A percentile compares a stretch with the other conserved stretches of the same genome.
Evolutionary conservation across 1,140 invertebrate genomes (phyloP).

Genomic region (Drosophila pandora): DNA sequence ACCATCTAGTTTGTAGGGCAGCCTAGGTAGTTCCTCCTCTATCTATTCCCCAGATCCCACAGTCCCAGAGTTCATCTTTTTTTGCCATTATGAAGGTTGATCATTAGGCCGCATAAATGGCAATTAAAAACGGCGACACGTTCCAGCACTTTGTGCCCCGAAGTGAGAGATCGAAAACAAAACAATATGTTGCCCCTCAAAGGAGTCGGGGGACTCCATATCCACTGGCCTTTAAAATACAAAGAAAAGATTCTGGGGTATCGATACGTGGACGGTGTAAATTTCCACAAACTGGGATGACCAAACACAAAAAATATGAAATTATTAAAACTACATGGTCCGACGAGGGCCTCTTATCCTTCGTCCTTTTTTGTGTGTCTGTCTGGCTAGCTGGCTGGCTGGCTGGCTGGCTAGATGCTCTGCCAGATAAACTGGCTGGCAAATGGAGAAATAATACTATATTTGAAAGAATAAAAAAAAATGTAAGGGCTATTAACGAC

Average conservation of each 20-base stretch:
- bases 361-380: slow-evolving; percentile 29
- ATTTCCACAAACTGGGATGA: slow-evolving; percentile 78
- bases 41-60: not conserved
- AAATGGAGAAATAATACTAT: slow-evolving; percentile 57
- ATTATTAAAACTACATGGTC: slow-evolving; percentile 68
- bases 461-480: slow-evolving; percentile 3
- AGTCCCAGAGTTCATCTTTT: not conserved
- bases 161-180: slow-evolving; percentile 3
- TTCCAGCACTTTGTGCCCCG: slow-evolving; percentile 59
- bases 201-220: slow-evolving; percentile 1
- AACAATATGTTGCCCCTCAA: not conserved
- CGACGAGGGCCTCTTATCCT: slow-evolving; percentile 16
- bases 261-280: slow-evolving; percentile 63
- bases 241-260: slow-evolving; percentile 43
- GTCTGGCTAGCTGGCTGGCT: slow-evolving; percentile 7
- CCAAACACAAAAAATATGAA: slow-evolving; percentile 80
- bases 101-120: slow-evolving; percentile 67
- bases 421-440: slow-evolving; percentile 33
- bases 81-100: slow-evolving; percentile 4
- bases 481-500: slow-evolving; percentile 69
- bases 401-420: slow-evolving; percentile 8
- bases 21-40: not conserved
- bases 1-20: not conserved
- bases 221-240: slow-evolving; percentile 4
- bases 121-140: slow-evolving; percentile 70